Base-by-base conservation (phyloP, 2,113 vertebrate species). In the Apteryx mantelli region DNA sequence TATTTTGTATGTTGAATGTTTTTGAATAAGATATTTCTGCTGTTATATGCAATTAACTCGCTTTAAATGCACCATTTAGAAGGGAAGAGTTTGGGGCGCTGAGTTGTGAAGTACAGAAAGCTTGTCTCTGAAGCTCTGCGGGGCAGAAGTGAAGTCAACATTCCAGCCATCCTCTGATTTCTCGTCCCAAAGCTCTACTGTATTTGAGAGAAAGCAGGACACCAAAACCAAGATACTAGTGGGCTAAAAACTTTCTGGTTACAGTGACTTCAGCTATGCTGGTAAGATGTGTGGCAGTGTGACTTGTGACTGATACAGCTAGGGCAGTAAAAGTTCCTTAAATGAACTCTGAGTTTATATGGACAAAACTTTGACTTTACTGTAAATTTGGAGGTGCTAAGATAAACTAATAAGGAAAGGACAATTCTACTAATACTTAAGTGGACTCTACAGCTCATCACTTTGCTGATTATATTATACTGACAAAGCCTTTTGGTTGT, bases 101-200 rank as follows among this genome's bases (percentile, higher is more conserved):
- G 74, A 64, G 34, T 64, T 48, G 26, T 64, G n/a, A 64, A 65
- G 16, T 76, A 64, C 19, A 68, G 32, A 68, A 83, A 75, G 55
- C 6, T 86, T 36, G 20, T 55, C 64, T 89, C 18, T 82, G 52
- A 70, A 60, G 16, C 60, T 75, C 32, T 60, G 46, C 42, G 22
- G 68, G 16, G 25, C 15, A 9, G 24, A 52, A 50, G 50, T 5
- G 11, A 86, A 77, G 30, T 24, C 19, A 11, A 5, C 0, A 0
- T 81, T 92, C 32, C 69, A 79, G 17, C 52, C 22, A 3, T 70
- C 86, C 0, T 0, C 46, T 0, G 2, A n/a, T 76, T 56, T 12
- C 13, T 79, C 0, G 0, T 86, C 61, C 55, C 65, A 78, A 56
- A 84, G 52, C 21, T 20, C 11, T 34, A 0, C 34, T 70, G 63